phyloP scores from a whole-genome alignment of 2,113 vertebrate genomes.

The Trogon surrucura region DNA sequence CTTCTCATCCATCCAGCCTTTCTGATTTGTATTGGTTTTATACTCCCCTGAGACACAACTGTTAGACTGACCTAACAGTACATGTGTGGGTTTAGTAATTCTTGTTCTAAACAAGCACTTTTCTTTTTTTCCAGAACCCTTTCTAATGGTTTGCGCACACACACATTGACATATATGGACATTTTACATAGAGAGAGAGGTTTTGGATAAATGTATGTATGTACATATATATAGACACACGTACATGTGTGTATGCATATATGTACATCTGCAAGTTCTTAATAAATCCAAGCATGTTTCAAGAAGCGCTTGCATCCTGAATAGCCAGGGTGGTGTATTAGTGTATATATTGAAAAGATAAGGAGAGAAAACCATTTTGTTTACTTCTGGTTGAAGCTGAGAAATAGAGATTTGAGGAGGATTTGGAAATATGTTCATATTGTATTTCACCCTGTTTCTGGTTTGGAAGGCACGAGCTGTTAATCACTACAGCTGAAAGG shows the following conservation, averaged over 20 bases:
- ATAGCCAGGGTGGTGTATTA: neutral
- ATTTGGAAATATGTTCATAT: neutral
- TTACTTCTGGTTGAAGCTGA: conserved; percentile 2
- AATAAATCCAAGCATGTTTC: neutral
- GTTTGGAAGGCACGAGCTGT: conserved; percentile 16
- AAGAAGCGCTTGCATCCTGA: neutral
- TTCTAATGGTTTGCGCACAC: neutral
- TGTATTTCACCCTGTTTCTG: neutral
- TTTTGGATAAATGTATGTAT: neutral
- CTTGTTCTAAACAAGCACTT: neutral
- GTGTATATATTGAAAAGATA: neutral
- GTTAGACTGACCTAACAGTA: neutral
- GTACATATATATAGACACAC: neutral
- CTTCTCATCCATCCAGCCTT: neutral
- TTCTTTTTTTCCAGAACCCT: neutral
- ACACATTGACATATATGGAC: neutral
- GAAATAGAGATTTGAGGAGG: neutral
- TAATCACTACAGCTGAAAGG: neutral
- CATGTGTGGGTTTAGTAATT: neutral
- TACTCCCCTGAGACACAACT: neutral
- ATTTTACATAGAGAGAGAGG: neutral
- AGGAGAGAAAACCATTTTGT: neutral
- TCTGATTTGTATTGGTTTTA: neutral
- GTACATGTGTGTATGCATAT: neutral
- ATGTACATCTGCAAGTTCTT: neutral